Evolutionary conservation across 1,140 invertebrate species (phyloP), one percentile per base, ranked within the genome.

Genomic region (Apis mellifera): DNA sequence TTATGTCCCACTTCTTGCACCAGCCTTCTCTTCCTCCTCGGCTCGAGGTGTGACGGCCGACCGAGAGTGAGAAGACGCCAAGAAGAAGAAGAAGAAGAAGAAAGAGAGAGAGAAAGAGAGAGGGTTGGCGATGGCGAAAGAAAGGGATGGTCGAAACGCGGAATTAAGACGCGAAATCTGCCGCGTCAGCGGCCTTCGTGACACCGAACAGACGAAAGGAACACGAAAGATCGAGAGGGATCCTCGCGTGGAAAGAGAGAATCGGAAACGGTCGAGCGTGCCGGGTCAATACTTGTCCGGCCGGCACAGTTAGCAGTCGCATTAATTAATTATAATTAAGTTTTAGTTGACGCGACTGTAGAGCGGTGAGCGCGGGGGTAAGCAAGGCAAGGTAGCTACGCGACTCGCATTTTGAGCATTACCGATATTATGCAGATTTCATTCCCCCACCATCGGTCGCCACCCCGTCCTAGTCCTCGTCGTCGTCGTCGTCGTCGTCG

Each of bases 311-410:
- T 91, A 90, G 92, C 94, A 94, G 94, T 94, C 93, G 92, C 94
- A 96, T 96, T 96, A 96, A 96, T 96, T 96, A 96, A 96, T 96
- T 96, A 96, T 96, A 96, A 96, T 96, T 96, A 96, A 96, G 95
- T 96, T 96, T 96, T 95, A 96, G 95, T 96, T 96, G 95, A 96
- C 95, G 95, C 95, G 94, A 93, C 94, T 93, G 90, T 84, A 83
- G 89, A 83, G 86, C 91, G 90, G 92, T 9, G 13, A 84, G 88
- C 84, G 86, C 75, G 91, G 92, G 92, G 90, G 86, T 90, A 89
- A 90, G 91, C 87, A 90, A 90, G 85, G 88, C 72, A 89, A 42
- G 90, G 85, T 88, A 90, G 85, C 88, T 92, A 93, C 93, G 93
- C 92, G 92, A 93, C 91, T 92, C 88, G 92, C 92, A 93, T 94